Base-by-base conservation (phyloP, 2,797 vertebrate species). In the Protonibea diacanthus region DNA sequence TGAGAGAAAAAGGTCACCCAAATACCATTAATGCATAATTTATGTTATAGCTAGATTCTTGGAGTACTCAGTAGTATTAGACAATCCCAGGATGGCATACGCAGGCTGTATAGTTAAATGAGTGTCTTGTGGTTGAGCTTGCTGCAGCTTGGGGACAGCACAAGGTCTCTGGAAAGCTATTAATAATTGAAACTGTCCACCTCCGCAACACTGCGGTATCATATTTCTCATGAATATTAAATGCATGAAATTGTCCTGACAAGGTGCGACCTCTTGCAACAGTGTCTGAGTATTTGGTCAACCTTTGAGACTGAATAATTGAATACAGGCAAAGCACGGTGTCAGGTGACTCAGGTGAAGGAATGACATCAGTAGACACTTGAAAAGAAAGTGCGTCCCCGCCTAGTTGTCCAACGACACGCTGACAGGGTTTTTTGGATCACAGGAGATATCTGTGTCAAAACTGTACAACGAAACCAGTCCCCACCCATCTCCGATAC, bases 161-260 rank as follows among this genome's bases (percentile, higher is more conserved):
- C 81, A 82, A 84, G 55, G 74, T 91, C 85, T 88, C 78, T 78
- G 63, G 83, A 86, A 85, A 82, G 58, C 42, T 71, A 91, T 94
- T 63, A 93, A 94, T 94, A 91, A 94, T 91, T 91, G 21, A 95
- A 89, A 71, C 14, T 13, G 64, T 85, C 85, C 81, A 80, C 81
- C 83, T 83, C 73, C 53, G 47, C 76, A 86, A 86, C 87, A 75
- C 68, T 67, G 78, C 83, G 86, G 89, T 87, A 85, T 94, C 91
- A 76, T 74, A 74, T 93, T 89, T 81, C 93, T 86, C 88, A 93
- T 93, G 64, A 93, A 95, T 94, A 92, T 86, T 89, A 85, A 85
- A 93, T 85, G 78, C 75, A 70, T 81, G 86, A 88, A 83, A 89
- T 52, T 78, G 92, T 93, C 86, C 88, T 85, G 84, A 92, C 86